Evolutionary conservation across 1,140 invertebrate species (phyloP), one percentile per base, ranked within the genome.

Genomic region (Kradibia gibbosae): DNA sequence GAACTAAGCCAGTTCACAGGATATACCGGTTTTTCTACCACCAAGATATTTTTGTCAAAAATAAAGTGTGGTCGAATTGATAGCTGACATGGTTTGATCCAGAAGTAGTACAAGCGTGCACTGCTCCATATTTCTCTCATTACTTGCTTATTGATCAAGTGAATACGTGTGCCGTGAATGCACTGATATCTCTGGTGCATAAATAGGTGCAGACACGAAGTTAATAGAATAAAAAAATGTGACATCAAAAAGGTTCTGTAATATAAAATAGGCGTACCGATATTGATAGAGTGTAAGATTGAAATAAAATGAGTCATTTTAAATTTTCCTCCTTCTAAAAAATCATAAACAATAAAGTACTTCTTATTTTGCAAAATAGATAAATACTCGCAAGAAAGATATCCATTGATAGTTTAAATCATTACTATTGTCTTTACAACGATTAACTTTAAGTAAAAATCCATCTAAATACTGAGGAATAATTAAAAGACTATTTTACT

Each of bases 71-170:
- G 4, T 60, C 53, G 31, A 73, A 65, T 72, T 17, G 25, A 80
- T n/a, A 73, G 78, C 71, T 67, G 65, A 36, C 11, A 71, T 31
- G 60, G 31, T 39, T 82, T 60, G 34, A 39, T 78, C 55, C 76
- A 22, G 70, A 65, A 74, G 76, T 60, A 82, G 57, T 74, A 73
- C 45, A 82, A 82, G 81, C 76, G 76, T 82, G 81, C 57, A 48
- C 48, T 65, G 81, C 36, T 78, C 76, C 57, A 70, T 67, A 65
- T 28, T 55, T 78, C 71, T 55, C 48, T 15, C 10, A 15, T 55
- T 73, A 39, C 34, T 73, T 73, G 8, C 34, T 82, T 74, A 39
- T 74, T 28, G 22, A 1, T 31, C 42, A 28, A 22, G 72, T 76
- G 48, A 67, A 55, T 45, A 57, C 42, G 48, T 36, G 72, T 67